Base-by-base conservation (phyloP, 1,140 invertebrate genomes). In the Drosophila pruinosa region DNA sequence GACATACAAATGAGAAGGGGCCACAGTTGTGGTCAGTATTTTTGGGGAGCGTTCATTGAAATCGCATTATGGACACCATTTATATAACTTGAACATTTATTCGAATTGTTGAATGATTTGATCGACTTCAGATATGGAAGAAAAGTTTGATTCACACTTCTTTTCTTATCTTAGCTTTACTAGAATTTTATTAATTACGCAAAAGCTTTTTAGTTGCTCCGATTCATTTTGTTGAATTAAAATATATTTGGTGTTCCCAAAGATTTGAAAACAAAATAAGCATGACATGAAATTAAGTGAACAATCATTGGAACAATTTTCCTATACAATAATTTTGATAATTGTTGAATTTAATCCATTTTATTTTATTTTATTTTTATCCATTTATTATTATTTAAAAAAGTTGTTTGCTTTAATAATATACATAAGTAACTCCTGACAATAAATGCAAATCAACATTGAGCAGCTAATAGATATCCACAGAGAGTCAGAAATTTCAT, bases 1-100 rank as follows among this genome's bases (percentile, higher is more conserved):
- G 5, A 34, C 50, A 57, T 57, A 65, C 68, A 58, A 65, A 71
- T 71, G 53, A 65, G 38, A 19, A 47, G 21, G 4, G 15, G 47
- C 24, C 34, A 45, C 41, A 21, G 26, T 52, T 53, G 36, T 28
- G 48, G 15, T 61, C 47, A 43, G 28, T 54, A 15, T 14, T 19
- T 5, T 54, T 56, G 21, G 36, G 38, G n/a, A 54, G n/a, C 14
- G 8, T 45, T 31, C 14, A 69, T 62, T 53, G 14, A 63, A 45
- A 63, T 53, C 47, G 28, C 28, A 61, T 52, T 59, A 67, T 31
- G 63, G 15, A 58, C 39, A 48, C 14, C 39, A 67, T 34, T 43
- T n/a, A 26, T 24, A 56, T 28, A 28, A 43, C 24, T 57, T 12
- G 12, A 28, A 43, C 10, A 43, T 7, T 45, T 21, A 22, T 31